A percentile compares a stretch with the other conserved stretches of the same genome.
Conservation (phyloP, 2,113 vertebrate species). For the Serilophus lunatus region DNA sequence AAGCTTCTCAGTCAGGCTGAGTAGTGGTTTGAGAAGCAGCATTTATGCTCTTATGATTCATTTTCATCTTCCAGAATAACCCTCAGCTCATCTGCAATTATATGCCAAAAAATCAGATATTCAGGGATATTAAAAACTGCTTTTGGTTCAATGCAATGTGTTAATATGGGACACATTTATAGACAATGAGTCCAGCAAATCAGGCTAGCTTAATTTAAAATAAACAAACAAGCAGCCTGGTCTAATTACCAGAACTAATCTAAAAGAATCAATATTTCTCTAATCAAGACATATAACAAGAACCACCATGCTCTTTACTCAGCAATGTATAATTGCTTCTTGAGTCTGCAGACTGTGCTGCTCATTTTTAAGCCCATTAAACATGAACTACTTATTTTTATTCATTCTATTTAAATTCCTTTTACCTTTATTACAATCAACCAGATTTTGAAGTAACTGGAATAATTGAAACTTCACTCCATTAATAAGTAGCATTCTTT, state of each 20-base stretch:
- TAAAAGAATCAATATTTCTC: conserved; percentile 13
- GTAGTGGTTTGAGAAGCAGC: background rate
- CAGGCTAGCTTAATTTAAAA: background rate
- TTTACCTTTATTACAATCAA: background rate
- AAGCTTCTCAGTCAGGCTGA: background rate
- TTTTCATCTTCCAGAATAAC: conserved; percentile 29
- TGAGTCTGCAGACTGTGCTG: background rate
- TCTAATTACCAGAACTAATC: conserved; percentile 4
- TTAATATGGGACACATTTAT: background rate
- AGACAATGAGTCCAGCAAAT: background rate
- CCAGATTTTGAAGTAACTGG: background rate
- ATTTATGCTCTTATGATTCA: background rate
- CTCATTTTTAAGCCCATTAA: conserved; percentile 5
- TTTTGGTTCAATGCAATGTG: background rate
- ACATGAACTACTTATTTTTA: background rate
- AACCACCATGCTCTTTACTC: background rate
- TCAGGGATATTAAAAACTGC: background rate
- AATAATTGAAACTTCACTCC: background rate
- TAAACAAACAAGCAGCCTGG: background rate
- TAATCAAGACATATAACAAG: background rate
- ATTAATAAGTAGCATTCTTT: background rate
- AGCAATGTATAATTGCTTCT: background rate
- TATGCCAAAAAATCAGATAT: background rate
- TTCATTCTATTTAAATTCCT: background rate
- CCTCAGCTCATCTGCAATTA: background rate